Percentiles rank a stretch among this genome's conserved stretches.
phyloP scores from a whole-genome alignment of 2,888 invertebrate species.

The Syrista parreyssii region DNA sequence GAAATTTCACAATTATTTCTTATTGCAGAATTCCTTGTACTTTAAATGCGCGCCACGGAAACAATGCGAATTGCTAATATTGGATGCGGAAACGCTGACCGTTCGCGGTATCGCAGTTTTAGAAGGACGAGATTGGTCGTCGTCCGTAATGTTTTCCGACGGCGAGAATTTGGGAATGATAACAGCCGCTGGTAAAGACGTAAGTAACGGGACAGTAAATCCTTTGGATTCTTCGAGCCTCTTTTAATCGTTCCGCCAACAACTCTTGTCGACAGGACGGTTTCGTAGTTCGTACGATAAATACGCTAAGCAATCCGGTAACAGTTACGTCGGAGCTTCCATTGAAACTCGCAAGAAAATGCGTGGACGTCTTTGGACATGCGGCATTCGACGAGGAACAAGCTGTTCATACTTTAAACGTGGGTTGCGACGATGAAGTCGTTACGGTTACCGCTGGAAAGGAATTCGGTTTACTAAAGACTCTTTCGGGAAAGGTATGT shows the following conservation, averaged over 20 bases:
- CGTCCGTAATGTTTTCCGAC: constrained; percentile 77
- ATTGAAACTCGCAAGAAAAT: constrained; percentile 81
- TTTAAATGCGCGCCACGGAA: constrained; percentile 72
- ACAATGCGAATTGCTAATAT: constrained; percentile 61
- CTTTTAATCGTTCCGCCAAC: background rate
- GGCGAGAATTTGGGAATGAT: constrained; percentile 83
- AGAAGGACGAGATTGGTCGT: constrained; percentile 63
- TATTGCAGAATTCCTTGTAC: constrained; percentile 79
- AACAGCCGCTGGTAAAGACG: constrained; percentile 79
- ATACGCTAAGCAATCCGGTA: constrained; percentile 72
- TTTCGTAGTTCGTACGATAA: constrained; percentile 81
- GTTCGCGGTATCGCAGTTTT: constrained; percentile 67
- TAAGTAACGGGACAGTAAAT: constrained; percentile 66
- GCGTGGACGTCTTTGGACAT: constrained; percentile 80
- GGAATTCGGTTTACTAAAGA: constrained; percentile 88
- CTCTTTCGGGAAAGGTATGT: constrained; percentile 83
- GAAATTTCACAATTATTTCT: background rate
- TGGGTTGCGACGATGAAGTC: constrained; percentile 82
- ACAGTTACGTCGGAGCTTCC: constrained; percentile 72
- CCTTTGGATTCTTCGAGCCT: background rate
- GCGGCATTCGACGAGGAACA: constrained; percentile 79
- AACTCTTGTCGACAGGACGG: constrained; percentile 73
- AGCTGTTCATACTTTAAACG: constrained; percentile 64
- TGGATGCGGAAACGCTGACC: constrained; percentile 67
- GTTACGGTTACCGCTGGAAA: constrained; percentile 84